Base-by-base conservation (phyloP, 2,113 vertebrate species). In the Vulpes lagopus region DNA sequence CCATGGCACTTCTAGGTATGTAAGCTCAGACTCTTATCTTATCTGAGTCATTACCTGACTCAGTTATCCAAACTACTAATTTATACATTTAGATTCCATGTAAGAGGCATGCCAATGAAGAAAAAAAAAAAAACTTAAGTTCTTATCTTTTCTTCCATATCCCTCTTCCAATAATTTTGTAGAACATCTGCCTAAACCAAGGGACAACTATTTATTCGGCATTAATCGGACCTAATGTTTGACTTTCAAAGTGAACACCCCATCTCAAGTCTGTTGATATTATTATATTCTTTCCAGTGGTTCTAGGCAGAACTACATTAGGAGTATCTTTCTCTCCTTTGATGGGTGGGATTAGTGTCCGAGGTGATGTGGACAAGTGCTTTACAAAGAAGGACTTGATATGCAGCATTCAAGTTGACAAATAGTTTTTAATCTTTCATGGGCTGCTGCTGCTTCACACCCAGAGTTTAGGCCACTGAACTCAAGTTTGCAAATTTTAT, bases 401-500 rank as follows among this genome's bases (percentile, higher is more conserved):
- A 49, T 14, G 14, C 62, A 74, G 5, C 38, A 11, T 91, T 96
- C 85, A 94, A 69, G 43, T 38, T 0, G 30, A 67, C 76, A 53
- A 32, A 80, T 19, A 25, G 64, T 73, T 95, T 95, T 92, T 88
- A 83, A 92, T 96, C 76, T 96, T 89, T 76, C 53, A 3, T 6
- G 65, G 59, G 73, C 93, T 59, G 53, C 87, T 92, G 97, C 91
- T 71, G 90, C 95, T 97, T 96, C 96, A 89, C 88, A 83, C 89
- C 94, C 17, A 64, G 78, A 87, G 76, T 80, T 96, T 71, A 96
- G 83, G 86, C 91, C 65, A 49, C 88, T 94, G 94, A 96, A 96
- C 95, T 97, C 98, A 97, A 96, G 97, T 96, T 94, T 96, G 92
- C 89, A 95, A 95, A 95, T 91, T 11, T 2, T 38, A 82, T 96